Conservation (phyloP, 2,113 vertebrate species). For the Micronycteris hirsuta region DNA sequence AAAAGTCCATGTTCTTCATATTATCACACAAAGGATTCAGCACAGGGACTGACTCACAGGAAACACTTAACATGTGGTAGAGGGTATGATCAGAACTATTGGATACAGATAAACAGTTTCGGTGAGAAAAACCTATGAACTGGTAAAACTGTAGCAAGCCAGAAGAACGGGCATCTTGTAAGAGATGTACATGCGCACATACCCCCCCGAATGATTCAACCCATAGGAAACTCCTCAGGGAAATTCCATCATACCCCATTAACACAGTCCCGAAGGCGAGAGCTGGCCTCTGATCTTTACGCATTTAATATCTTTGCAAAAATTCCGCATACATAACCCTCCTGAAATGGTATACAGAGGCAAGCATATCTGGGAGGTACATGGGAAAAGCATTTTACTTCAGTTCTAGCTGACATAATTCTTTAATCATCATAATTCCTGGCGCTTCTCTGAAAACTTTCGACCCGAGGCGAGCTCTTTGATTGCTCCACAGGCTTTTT, state of each 20-base stretch:
- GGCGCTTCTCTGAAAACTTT: slow-evolving; percentile 57
- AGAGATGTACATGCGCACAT: background rate
- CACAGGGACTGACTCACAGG: background rate
- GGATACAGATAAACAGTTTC: background rate
- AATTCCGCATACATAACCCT: slow-evolving; percentile 35
- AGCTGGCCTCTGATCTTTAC: slow-evolving; percentile 59
- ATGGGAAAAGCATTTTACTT: background rate
- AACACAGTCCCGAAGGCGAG: slow-evolving; percentile 57
- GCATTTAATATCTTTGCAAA: slow-evolving; percentile 58
- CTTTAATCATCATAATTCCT: slow-evolving; percentile 58
- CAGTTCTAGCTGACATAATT: background rate
- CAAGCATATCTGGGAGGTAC: background rate
- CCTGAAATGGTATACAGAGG: slow-evolving; percentile 22
- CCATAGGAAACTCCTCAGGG: slow-evolving; percentile 33
- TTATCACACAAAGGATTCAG: background rate
- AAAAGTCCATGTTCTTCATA: background rate
- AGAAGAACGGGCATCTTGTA: background rate
- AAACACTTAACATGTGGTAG: background rate
- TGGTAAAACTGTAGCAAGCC: background rate
- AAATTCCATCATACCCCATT: slow-evolving; percentile 66
- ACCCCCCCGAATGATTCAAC: background rate
- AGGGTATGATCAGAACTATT: background rate
- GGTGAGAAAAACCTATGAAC: background rate
- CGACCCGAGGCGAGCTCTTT: slow-evolving; percentile 62
- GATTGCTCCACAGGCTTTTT: slow-evolving; percentile 57